Evolutionary conservation across 1,140 invertebrate species (phyloP), one percentile per base, ranked within the genome.

Genomic region (Dolichoris vasculosae): DNA sequence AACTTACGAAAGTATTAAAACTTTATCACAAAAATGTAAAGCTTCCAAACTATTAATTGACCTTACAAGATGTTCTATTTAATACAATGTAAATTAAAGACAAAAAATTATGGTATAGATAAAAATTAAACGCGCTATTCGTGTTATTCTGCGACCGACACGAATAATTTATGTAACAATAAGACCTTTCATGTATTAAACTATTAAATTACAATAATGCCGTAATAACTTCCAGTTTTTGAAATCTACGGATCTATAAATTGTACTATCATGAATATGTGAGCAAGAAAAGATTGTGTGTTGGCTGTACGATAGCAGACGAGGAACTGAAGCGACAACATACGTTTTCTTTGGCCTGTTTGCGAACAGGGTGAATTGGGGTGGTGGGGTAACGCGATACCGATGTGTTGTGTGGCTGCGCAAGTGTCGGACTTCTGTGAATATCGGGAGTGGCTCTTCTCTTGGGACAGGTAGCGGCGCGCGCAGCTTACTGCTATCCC

Each of bases 361-460:
- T 76, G 80, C 87, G 82, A 88, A 78, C 86, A 87, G 87, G 86
- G 59, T 76, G 83, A 84, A 71, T 88, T 83, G 87, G 88, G 89
- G 20, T 40, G 88, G 89, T 88, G 89, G 88, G 81, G 88, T 87
- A 86, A 85, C 86, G 79, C 86, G 86, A 87, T 85, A 55, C 73
- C 35, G 35, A 40, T 40, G 67, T 40, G 67, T 71, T 71, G 67
- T 71, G 67, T 40, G 35, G 67, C 35, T 71, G 20, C 35, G 67
- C 67, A 71, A 71, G 15, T 71, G 23, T 35, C 15, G 7, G n/a
- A 40, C 35, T 71, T 84, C 69, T 32, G 78, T 82, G 85, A 84
- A 84, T 85, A 86, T 88, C 88, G 89, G 88, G 89, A 89, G 89
- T 89, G 89, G 88, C 89, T 86, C 87, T 83, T 48, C 80, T 38